Evolutionary conservation across 2,888 invertebrate genomes (phyloP), one percentile per base, ranked within the genome.

Genomic region (Polymixis lichenea): DNA sequence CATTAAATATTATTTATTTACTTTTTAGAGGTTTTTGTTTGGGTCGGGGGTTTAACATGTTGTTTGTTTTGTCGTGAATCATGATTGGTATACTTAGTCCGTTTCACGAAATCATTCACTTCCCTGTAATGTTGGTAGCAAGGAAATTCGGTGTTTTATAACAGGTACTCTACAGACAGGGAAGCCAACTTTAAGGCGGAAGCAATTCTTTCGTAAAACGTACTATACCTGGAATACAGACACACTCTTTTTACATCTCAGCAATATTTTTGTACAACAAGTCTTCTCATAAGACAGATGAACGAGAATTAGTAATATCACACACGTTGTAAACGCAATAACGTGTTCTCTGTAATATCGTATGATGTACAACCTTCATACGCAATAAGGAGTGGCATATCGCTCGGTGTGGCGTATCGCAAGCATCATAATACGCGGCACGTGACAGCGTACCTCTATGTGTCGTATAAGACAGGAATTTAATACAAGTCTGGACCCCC

Each of bases 401-500:
- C 19, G 15, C 32, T 17, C 38, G 49, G 1, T 9, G 25, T 32
- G 51, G 38, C 64, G 67, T 64, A 22, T 61, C 17, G 11, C 46
- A 53, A 43, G 56, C 28, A 43, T 68, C 8, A 58, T 78, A 70
- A 73, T 65, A 69, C 22, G 53, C 51, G 11, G 22, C 53, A 51
- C 15, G 58, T 55, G 22, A 66, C 13, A 17, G 46, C 38, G 46
- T 32, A 17, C 17, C 11, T 72, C 13, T 28, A 28, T 78, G 62
- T 56, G 60, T 49, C 61, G 17, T 46, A 8, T 62, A 43, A 17
- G 22, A 11, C 13, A 61, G 70, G 86, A 83, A 76, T 83, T 83
- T 83, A 82, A 83, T 83, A 85, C 60, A 2, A 70, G 60, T 66
- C 46, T 28, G 19, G 2, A 76, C 19, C 28, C 62, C 15, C n/a